A percentile compares a stretch with the other conserved stretches of the same genome.
Evolutionary conservation across 2,113 vertebrate genomes (phyloP).

Genomic region (Erythrocercus mccallii): DNA sequence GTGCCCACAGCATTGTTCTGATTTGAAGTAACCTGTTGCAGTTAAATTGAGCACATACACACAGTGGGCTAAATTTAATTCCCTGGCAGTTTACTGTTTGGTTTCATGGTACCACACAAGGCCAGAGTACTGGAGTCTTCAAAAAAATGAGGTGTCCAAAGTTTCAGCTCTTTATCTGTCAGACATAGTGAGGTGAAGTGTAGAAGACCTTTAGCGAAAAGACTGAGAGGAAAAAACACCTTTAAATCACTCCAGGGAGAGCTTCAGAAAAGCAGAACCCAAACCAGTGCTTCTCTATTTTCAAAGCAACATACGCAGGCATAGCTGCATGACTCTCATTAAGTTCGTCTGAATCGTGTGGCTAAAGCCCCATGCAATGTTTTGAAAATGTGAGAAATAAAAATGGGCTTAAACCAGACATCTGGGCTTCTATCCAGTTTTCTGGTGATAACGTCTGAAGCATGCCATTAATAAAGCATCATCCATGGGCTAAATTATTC

Average conservation of each 20-base stretch:
- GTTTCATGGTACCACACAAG: neutral
- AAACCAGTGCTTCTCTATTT: neutral
- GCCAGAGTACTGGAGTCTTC: neutral
- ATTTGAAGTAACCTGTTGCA: neutral
- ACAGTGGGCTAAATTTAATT: neutral
- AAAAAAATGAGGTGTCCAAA: neutral
- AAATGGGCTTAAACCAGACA: slow-evolving; percentile 20
- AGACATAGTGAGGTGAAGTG: neutral
- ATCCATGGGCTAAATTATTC: slow-evolving; percentile 33
- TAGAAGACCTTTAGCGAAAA: slow-evolving; percentile 34
- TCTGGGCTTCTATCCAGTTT: slow-evolving; percentile 33
- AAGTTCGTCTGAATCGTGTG: slow-evolving; percentile 35
- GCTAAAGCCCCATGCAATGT: slow-evolving; percentile 49
- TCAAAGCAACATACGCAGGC: slow-evolving; percentile 8
- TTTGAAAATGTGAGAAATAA: slow-evolving; percentile 52
- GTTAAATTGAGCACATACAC: neutral
- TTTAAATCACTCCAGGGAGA: slow-evolving; percentile 40
- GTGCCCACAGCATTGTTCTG: neutral
- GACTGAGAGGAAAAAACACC: neutral
- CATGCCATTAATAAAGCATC: slow-evolving; percentile 25
- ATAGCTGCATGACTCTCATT: slow-evolving; percentile 51
- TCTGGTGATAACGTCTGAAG: neutral
- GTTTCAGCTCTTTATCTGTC: neutral
- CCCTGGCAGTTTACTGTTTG: neutral
- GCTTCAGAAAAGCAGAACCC: neutral